Conservation (phyloP, 2,888 invertebrate species). For the Metalampra italica region DNA sequence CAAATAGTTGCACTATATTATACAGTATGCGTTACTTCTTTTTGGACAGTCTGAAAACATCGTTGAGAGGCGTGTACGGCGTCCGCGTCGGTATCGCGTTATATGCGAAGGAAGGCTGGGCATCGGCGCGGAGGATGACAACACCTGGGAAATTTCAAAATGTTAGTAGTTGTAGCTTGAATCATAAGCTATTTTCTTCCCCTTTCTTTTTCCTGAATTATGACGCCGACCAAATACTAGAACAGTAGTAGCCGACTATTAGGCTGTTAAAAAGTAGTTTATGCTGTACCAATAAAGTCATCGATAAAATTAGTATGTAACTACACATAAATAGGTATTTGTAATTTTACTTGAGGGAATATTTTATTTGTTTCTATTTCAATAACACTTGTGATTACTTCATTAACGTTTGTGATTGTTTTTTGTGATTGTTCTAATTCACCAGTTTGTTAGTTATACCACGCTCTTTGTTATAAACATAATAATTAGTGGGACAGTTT, state of each 20-base stretch:
- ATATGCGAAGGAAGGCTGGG: slow-evolving; percentile 78
- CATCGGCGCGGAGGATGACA: slow-evolving; percentile 89
- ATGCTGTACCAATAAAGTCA: no score
- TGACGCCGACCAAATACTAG: no score
- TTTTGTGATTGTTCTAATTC: no score
- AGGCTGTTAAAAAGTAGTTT: no score
- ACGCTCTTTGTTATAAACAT: slow-evolving; percentile 11
- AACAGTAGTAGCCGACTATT: no score
- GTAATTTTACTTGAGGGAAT: no score
- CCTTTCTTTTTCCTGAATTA: no score
- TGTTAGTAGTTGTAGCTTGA: no score
- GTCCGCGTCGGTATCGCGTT: slow-evolving; percentile 68
- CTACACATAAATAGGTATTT: no score
- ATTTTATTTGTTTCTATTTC: no score
- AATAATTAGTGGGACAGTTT: slow-evolving; percentile 45
- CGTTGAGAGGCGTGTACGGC: slow-evolving; percentile 69
- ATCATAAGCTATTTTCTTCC: no score
- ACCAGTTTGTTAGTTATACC: neutral
- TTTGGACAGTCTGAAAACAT: slow-evolving; percentile 63
- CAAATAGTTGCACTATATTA: neutral
- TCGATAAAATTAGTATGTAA: no score
- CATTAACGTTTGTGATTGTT: neutral
- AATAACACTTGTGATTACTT: slow-evolving; percentile 2
- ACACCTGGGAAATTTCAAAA: slow-evolving; percentile 74
- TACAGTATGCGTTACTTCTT: slow-evolving; percentile 43